Base-by-base conservation (phyloP, 2,113 vertebrate species). In the Athene cunicularia region DNA sequence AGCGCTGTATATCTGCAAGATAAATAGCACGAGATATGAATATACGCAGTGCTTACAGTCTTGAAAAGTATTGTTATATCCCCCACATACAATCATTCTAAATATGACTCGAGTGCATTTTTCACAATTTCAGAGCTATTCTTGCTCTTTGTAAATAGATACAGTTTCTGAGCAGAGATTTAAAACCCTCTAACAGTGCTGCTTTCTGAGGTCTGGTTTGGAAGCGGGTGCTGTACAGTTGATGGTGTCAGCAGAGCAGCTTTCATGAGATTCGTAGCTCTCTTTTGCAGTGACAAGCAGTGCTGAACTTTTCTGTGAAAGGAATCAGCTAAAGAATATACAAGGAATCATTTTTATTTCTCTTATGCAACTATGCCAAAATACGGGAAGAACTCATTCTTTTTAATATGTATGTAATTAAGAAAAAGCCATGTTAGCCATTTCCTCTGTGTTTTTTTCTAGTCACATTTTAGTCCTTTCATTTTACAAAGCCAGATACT, bases 1-100 rank as follows among this genome's bases (percentile, higher is more conserved):
- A 95, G 96, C 0, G 0, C 97, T 96, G 97, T 98, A 96, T 98
- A 98, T 98, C 98, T 98, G 97, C 97, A 98, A 98, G 98, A 98
- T 98, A 96, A 98, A 99, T 98, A 98, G 98, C 96, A 66, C 14
- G 1, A 96, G 98, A 98, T 98, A 98, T 96, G 97, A 98, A 98
- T 98, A 98, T 97, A 98, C 60, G 32, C 94, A 97, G 95, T 97
- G 98, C 97, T 98, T 97, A 97, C 96, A 91, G 98, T 98, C 98
- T 91, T 96, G 97, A 98, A 97, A 98, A 98, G 97, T 97, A 98
- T 97, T 98, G 97, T 97, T 98, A 98, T 97, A 97, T 97, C 94
- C 97, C 80, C 73, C 95, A 63, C 96, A 95, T 77, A 95, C 97
- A 97, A 98, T 98, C 98, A 97, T 96, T 98, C 97, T 98, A 97